Evolutionary conservation across 2,113 vertebrate species (phyloP).

Genomic region (Xiphophorus hellerii): DNA sequence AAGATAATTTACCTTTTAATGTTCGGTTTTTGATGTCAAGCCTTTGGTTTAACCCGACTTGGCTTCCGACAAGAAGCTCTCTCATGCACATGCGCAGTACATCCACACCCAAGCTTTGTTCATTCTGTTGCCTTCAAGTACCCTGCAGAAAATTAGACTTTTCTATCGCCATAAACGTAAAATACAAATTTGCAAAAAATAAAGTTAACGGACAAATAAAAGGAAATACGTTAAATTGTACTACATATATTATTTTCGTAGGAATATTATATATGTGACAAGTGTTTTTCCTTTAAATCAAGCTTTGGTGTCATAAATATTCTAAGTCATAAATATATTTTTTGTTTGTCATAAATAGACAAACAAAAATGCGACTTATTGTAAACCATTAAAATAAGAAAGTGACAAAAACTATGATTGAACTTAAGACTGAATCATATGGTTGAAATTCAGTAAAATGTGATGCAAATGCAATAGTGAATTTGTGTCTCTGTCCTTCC

Average conservation of each 20-base stretch:
- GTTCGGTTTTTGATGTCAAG: constrained; percentile 51
- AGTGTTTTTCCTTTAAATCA: not conserved
- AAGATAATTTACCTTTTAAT: constrained; percentile 50
- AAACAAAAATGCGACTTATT: not conserved
- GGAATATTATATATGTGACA: no score
- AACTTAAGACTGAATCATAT: not conserved
- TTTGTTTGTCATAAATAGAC: not conserved
- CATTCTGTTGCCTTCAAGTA: constrained; percentile 24
- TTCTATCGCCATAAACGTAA: not conserved
- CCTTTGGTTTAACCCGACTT: constrained; percentile 50
- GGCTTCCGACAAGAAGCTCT: constrained; percentile 54
- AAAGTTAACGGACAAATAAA: not conserved
- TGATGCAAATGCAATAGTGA: no score
- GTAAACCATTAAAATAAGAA: not conserved
- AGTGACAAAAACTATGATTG: not conserved
- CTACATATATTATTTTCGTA: not conserved
- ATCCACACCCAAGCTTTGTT: constrained; percentile 27
- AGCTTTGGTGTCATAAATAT: not conserved
- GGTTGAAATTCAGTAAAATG: no score
- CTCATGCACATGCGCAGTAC: constrained; percentile 73
- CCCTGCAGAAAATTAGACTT: constrained; percentile 1
- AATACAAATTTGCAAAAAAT: not conserved
- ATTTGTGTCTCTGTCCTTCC: no score
- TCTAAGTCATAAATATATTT: no score
- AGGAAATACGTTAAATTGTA: no score